These are phyloP conservation scores for Ovibos moschatus DNA, from an alignment of 2,113 vertebrate species.

Conservation along the genomic window DNA sequence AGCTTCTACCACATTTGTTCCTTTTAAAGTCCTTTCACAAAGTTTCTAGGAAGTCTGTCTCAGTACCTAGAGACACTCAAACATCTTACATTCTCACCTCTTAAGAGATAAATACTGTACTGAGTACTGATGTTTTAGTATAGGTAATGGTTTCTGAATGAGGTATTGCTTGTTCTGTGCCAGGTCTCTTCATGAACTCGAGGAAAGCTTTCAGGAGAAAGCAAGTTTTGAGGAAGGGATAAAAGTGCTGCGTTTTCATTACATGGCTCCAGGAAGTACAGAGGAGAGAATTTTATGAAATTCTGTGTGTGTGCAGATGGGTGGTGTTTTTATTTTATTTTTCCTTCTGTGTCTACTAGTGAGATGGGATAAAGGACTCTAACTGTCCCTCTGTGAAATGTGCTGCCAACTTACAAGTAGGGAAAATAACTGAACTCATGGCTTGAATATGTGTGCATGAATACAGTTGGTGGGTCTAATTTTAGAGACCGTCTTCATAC, in stretches of 20 bases:
- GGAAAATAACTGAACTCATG: constrained; percentile 17
- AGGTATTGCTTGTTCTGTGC: background rate
- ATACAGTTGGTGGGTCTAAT: constrained; percentile 36
- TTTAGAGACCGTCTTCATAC: constrained; percentile 19
- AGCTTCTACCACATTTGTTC: background rate
- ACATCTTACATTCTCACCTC: background rate
- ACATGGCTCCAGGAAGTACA: background rate
- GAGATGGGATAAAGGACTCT: background rate
- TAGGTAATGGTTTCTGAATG: background rate
- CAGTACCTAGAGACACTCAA: background rate
- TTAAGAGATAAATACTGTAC: background rate
- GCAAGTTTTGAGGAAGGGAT: background rate
- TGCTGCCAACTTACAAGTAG: background rate
- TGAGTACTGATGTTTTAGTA: background rate
- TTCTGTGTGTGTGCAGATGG: background rate
- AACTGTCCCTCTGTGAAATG: background rate
- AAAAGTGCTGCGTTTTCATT: constrained; percentile 28
- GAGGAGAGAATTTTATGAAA: constrained; percentile 35
- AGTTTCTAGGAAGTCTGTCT: constrained; percentile 2
- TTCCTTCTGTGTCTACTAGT: background rate
- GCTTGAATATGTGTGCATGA: constrained; percentile 32
- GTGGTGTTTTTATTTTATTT: background rate
- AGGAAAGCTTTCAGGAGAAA: constrained; percentile 12
- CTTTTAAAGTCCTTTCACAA: constrained; percentile 6
- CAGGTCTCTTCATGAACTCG: background rate